Evolutionary conservation across 2,113 vertebrate genomes (phyloP).

Genomic region (Hydropotes inermis): DNA sequence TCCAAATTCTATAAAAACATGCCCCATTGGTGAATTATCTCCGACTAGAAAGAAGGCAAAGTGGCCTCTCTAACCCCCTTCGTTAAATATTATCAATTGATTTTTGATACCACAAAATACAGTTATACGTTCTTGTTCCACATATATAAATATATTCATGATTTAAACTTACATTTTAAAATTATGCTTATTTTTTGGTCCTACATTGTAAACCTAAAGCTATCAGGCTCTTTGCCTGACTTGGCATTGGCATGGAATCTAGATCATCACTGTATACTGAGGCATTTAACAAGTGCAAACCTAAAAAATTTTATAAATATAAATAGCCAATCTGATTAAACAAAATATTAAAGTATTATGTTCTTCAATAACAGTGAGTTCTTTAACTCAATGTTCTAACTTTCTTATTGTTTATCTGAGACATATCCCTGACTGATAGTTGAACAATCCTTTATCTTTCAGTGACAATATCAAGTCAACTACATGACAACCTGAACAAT

Average conservation of each 20-base stretch:
- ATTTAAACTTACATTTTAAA: conserved; percentile 28
- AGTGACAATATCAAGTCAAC: conserved; percentile 45
- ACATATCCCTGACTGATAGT: neutral
- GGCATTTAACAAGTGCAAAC: neutral
- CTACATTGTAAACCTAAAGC: neutral
- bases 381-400: neutral
- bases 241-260: neutral
- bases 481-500: conserved; percentile 43
- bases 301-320: neutral
- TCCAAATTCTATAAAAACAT: neutral
- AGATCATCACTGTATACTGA: neutral
- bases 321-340: neutral
- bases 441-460: conserved; percentile 14
- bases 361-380: neutral
- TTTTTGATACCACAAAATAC: neutral
- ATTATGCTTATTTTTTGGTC: neutral
- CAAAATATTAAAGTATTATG: neutral
- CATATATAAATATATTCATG: neutral
- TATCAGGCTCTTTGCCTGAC: neutral
- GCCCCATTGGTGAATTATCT: neutral
- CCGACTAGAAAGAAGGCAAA: neutral
- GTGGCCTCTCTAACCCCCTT: neutral
- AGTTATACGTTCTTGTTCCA: neutral
- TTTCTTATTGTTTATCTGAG: neutral
- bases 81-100: neutral